Percentiles rank a stretch among this genome's conserved stretches.
phyloP scores from a whole-genome alignment of 1,140 invertebrate genomes.

The Radopholus similis region DNA sequence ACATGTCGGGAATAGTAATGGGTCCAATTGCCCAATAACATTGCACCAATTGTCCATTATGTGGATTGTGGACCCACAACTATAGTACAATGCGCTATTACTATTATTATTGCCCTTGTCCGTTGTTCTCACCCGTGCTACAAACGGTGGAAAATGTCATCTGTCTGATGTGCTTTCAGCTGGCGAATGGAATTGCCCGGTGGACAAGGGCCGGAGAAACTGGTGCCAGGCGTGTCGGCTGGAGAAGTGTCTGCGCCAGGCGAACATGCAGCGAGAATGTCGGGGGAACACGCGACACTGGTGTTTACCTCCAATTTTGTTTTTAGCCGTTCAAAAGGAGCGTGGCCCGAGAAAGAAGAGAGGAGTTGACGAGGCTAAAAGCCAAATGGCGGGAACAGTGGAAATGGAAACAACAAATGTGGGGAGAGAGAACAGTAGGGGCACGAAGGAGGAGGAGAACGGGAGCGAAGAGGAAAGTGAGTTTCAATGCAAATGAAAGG shows the following conservation, averaged over 20 bases:
- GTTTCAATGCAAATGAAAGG: not conserved
- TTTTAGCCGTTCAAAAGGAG: constrained; percentile 15
- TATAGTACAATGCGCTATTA: no score
- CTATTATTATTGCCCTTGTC: no score
- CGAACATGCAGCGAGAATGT: constrained; percentile 12
- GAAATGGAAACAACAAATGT: not conserved
- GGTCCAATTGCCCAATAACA: no score
- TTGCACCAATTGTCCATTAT: no score
- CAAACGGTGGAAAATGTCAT: no score
- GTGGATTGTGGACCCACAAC: no score
- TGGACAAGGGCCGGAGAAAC: constrained; percentile 13
- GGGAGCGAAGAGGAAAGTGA: not conserved
- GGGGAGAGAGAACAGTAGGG: no score
- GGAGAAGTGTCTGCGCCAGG: not conserved
- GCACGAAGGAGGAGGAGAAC: not conserved
- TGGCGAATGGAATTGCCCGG: not conserved
- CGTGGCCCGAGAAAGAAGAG: constrained; percentile 1
- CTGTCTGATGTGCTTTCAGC: no score
- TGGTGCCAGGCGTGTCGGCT: constrained; percentile 19
- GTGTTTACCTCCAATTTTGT: not conserved
- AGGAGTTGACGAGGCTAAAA: no score
- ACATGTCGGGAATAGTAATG: no score
- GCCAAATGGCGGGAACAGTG: not conserved
- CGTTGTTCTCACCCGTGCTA: no score
- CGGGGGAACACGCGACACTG: not conserved